Evolutionary conservation across 1,140 invertebrate species (phyloP).

Genomic region (Conus betulinus): DNA sequence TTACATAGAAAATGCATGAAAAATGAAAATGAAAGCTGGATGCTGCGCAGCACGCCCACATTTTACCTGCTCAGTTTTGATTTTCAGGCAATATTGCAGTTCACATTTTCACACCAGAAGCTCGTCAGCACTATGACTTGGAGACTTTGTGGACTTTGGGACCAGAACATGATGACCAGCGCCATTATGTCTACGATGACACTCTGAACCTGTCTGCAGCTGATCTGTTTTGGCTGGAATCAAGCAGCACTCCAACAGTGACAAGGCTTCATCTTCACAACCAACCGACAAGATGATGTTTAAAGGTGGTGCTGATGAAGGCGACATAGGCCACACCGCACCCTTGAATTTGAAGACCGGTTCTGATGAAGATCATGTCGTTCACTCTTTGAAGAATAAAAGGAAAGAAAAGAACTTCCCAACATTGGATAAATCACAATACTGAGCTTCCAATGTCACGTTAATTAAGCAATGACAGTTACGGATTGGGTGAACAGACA

Average conservation of each 20-base stretch:
- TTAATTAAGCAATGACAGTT: too few species aligned
- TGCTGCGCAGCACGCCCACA: too few species aligned
- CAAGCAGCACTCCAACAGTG: neutral
- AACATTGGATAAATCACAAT: too few species aligned
- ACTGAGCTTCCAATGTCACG: too few species aligned
- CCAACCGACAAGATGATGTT: neutral
- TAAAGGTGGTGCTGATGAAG: neutral
- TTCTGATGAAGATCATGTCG: neutral
- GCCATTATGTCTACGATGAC: constrained; percentile 13
- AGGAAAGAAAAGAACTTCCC: neutral
- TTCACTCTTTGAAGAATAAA: neutral
- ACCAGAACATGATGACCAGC: constrained; percentile 83
- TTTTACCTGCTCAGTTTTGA: neutral
- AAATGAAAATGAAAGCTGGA: too few species aligned
- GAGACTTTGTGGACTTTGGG: constrained; percentile 94
- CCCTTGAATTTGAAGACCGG: neutral
- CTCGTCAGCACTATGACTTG: constrained; percentile 87
- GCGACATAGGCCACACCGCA: neutral
- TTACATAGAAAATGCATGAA: too few species aligned
- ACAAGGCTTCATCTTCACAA: neutral
- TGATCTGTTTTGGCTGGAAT: constrained; percentile 27
- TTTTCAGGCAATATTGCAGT: neutral
- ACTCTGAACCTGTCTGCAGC: neutral
- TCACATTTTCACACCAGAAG: constrained; percentile 88
- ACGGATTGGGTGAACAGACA: too few species aligned